These are phyloP conservation scores for Holothuria glaberrima DNA, from an alignment of 35 echinoderm and acorn worm species.

Conservation along the genomic window DNA sequence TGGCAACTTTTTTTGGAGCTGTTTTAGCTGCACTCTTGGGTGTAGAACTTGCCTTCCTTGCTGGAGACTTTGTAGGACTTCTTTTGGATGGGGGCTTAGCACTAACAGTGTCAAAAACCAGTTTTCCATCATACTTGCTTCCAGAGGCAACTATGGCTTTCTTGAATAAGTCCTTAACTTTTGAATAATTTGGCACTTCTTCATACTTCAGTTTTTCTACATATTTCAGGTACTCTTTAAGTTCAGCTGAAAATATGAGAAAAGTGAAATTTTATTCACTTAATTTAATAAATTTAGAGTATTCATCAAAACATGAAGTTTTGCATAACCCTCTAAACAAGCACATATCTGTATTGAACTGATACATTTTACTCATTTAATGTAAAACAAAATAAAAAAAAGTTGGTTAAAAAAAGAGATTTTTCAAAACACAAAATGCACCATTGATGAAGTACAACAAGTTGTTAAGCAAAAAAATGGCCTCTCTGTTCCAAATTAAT, in stretches of 20 bases:
- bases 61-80: conserved; percentile 24
- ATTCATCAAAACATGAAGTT: too few species aligned
- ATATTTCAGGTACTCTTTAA: conserved; percentile 80
- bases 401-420: too few species aligned
- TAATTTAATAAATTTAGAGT: too few species aligned
- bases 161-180: conserved; percentile 63
- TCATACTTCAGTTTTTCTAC: conserved; percentile 71
- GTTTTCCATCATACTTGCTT: conserved; percentile 70
- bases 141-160: conserved; percentile 65
- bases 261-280: background rate
- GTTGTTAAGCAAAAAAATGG: too few species aligned
- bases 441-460: too few species aligned
- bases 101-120: conserved; percentile 47
- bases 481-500: too few species aligned
- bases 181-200: conserved; percentile 77
- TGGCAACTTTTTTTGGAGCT: background rate
- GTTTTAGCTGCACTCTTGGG: background rate
- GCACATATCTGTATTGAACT: too few species aligned
- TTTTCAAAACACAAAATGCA: too few species aligned
- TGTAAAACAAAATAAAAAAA: too few species aligned
- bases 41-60: background rate
- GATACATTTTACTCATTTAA: too few species aligned
- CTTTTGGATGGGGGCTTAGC: background rate
- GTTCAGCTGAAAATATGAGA: conserved; percentile 66
- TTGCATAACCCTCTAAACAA: too few species aligned